Base-by-base conservation (phyloP, 2,888 invertebrate genomes). In the Drosophila mimetica region DNA sequence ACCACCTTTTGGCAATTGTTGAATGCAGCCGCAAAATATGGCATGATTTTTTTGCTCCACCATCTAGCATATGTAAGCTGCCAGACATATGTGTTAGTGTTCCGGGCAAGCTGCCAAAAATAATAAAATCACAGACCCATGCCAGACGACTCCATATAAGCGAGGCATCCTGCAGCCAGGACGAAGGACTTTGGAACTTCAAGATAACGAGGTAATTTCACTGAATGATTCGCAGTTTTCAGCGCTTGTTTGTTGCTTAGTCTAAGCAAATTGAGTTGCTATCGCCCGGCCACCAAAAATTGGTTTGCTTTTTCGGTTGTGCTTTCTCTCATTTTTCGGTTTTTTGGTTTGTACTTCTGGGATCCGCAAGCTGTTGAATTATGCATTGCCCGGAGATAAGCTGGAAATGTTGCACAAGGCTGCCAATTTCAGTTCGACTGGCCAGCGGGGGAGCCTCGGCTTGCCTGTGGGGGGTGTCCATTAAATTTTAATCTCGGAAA, bases 141-240 rank as follows among this genome's bases (percentile, higher is more conserved):
- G 71, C 67, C 67, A 83, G 80, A 73, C 77, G 76, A 79, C 79
- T 74, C 67, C 79, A 79, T 71, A 71, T 76, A 66, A 82, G 71
- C 75, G 53, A 30, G 47, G 63, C 58, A 64, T 73, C 61, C 67
- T 46, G 52, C 46, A n/a, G 44, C 55, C 51, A 46, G 74, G 59
- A 74, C 70, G 86, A 71, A 78, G 85, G 76, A 28, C 30, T 46
- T 30, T 7, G 30, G 30, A 46, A 30, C 46, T 30, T 28, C 77
- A 72, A 85, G 81, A 87, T 89, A 89, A 89, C 87, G 87, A 89
- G 89, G 88, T 89, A 89, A 89, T 89, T 88, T 83, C 72, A 67
- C 75, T 70, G 83, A 82, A 87, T 88, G 88, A 89, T 86, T 89
- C 89, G 74, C 79, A 63, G 74, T 71, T 66, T 71, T 71, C 63